phyloP scores from a whole-genome alignment of 1,140 invertebrate species.

The Papilio polyxenes region DNA sequence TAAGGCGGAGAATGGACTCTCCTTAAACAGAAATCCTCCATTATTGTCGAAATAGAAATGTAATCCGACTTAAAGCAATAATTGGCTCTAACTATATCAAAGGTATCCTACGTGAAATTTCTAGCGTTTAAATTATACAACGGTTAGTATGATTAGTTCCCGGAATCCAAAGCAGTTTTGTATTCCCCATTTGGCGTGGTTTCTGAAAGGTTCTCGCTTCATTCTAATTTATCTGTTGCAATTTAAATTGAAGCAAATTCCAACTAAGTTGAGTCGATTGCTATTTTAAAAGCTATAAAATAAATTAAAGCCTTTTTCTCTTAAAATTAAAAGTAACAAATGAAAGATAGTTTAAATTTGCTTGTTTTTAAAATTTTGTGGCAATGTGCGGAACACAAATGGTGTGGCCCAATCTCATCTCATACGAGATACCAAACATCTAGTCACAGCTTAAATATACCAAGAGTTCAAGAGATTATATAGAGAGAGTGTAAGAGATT shows the following conservation, averaged over 20 bases:
- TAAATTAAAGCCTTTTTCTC: not conserved
- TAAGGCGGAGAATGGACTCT: not conserved
- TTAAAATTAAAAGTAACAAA: not conserved
- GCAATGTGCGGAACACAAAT: too few species aligned
- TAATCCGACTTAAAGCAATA: not conserved
- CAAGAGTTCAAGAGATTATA: too few species aligned
- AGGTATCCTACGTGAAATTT: not conserved
- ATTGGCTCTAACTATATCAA: not conserved
- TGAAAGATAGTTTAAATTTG: not conserved
- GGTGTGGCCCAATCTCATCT: not conserved
- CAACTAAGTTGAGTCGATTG: not conserved
- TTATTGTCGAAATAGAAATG: not conserved
- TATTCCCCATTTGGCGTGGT: not conserved
- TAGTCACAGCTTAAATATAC: too few species aligned
- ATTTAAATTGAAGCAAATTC: conserved; percentile 16
- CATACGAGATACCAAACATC: too few species aligned
- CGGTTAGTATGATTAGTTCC: conserved; percentile 1
- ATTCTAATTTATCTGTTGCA: not conserved
- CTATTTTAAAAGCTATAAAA: not conserved
- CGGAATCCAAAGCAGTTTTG: conserved; percentile 6
- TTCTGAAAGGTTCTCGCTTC: not conserved
- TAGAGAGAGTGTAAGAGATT: too few species aligned
- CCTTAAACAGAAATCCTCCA: not conserved
- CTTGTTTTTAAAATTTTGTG: not conserved
- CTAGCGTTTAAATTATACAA: conserved; percentile 1